Conservation (phyloP, 2,797 vertebrate species). For the Lemur catta region DNA sequence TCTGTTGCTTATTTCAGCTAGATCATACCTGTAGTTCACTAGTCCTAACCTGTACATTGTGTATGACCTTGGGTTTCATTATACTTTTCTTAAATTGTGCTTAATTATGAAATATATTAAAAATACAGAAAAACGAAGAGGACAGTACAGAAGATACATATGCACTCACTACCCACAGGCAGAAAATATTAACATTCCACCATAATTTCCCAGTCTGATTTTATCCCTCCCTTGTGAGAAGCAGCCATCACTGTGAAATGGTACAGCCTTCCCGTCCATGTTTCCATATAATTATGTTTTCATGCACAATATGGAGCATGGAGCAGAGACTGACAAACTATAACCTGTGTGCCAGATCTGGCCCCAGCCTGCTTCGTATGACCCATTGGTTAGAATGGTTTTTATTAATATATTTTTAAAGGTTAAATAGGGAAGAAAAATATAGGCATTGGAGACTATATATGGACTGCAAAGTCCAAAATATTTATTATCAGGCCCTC, state of each 20-base stretch:
- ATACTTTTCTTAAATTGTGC: not conserved
- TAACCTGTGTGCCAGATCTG: not conserved
- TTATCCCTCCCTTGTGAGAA: not conserved
- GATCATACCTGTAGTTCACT: not conserved
- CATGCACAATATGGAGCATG: not conserved
- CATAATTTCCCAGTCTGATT: not conserved
- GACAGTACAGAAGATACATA: not conserved
- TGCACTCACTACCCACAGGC: not conserved
- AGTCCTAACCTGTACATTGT: not conserved
- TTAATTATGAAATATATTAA: conserved; percentile 21
- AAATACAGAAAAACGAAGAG: not conserved
- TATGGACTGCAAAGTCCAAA: not conserved
- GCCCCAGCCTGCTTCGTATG: not conserved
- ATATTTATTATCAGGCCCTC: not conserved
- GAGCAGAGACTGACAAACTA: not conserved
- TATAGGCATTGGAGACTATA: not conserved
- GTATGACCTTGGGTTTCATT: not conserved
- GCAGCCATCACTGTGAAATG: not conserved
- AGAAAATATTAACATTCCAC: not conserved
- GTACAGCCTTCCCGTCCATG: not conserved
- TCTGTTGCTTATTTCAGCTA: not conserved
- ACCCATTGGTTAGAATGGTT: not conserved
- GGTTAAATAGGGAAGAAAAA: not conserved
- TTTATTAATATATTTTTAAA: not conserved
- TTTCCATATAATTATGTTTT: not conserved